Conservation (phyloP, 2,113 vertebrate genomes). For the Halichoerus grypus region DNA sequence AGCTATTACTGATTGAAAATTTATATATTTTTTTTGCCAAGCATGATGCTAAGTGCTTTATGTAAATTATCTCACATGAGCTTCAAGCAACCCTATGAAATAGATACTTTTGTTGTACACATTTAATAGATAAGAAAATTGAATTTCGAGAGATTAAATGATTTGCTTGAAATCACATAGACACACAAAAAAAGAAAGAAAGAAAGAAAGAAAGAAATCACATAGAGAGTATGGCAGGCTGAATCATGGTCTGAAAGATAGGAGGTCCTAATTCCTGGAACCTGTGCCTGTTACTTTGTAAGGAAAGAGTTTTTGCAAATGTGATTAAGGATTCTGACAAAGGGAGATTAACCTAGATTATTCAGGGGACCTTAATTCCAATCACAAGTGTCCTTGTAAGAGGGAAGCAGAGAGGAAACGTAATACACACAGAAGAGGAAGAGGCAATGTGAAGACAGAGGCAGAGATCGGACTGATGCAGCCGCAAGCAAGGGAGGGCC, state of each 20-base stretch:
- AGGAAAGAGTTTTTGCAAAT: neutral
- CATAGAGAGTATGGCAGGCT: neutral
- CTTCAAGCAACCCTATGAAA: neutral
- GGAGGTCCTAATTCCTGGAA: neutral
- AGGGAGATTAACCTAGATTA: too few species aligned
- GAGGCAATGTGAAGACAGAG: accelerated
- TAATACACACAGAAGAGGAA: neutral
- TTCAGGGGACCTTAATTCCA: neutral
- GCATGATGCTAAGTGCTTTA: neutral
- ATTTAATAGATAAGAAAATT: neutral
- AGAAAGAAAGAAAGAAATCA: neutral
- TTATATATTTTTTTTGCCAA: neutral
- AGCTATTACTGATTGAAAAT: neutral
- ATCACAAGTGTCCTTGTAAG: accelerated
- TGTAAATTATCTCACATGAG: neutral
- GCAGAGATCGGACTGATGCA: accelerated
- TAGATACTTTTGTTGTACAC: neutral
- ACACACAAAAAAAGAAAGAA: too few species aligned
- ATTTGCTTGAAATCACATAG: neutral
- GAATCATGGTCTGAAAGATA: neutral
- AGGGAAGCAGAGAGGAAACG: neutral
- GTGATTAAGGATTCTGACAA: neutral
- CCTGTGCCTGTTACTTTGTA: too few species aligned
- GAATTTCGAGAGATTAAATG: neutral
- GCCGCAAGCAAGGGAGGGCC: accelerated